These are phyloP conservation scores for Pristiophorus japonicus DNA, from an alignment of 2,113 vertebrate genomes.

Conservation along the genomic window DNA sequence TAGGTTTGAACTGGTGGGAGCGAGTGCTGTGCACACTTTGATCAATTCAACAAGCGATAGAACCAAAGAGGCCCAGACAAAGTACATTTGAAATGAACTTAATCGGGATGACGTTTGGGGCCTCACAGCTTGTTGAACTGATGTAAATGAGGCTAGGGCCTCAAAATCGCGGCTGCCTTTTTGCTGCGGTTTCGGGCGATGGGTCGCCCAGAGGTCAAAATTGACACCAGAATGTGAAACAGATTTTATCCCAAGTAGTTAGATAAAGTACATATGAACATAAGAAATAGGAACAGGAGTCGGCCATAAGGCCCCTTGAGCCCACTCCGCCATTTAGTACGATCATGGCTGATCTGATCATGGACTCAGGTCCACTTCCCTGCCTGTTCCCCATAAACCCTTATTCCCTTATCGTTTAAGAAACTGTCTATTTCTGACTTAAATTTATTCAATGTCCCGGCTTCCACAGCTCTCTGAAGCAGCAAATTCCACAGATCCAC, in stretches of 20 bases:
- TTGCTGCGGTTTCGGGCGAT: not conserved
- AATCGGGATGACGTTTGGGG: not conserved
- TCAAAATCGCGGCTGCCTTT: not conserved
- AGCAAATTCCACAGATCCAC: too few relatives aligned
- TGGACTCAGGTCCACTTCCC: too few relatives aligned
- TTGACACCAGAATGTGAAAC: not conserved
- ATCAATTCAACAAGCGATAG: not conserved
- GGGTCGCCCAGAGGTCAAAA: not conserved
- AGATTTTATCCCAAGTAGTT: not conserved
- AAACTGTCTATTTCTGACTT: too few relatives aligned
- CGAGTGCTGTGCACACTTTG: not conserved
- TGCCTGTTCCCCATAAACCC: too few relatives aligned
- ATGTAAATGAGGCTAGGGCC: not conserved
- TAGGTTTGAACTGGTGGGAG: not conserved
- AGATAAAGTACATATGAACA: too few relatives aligned
- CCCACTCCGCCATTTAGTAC: too few relatives aligned
- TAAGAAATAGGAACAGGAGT: too few relatives aligned
- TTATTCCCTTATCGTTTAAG: too few relatives aligned
- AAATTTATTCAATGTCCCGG: too few relatives aligned
- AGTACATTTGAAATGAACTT: not conserved
- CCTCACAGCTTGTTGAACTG: not conserved
- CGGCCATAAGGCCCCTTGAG: too few relatives aligned
- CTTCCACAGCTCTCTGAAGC: too few relatives aligned
- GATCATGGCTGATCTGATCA: too few relatives aligned
- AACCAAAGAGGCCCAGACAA: not conserved